Conservation (phyloP, 2,888 invertebrate species). For the Campoletis raptor region DNA sequence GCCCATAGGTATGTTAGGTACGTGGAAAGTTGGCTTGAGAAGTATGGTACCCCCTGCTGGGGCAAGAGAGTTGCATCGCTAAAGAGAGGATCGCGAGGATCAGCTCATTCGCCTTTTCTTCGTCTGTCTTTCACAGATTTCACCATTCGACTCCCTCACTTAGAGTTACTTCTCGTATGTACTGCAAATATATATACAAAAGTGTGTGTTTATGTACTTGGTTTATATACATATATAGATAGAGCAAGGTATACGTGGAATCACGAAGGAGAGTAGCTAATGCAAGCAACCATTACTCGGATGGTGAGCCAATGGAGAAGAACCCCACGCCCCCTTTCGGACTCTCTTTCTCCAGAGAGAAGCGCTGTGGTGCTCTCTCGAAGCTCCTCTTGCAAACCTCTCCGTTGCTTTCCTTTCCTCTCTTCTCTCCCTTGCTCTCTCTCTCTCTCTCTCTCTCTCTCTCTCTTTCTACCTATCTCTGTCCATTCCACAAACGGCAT, state of each 20-base stretch:
- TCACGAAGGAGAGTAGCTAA: slow-evolving; percentile 79
- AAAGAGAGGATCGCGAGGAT: slow-evolving; percentile 43
- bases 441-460: slow-evolving; percentile 29
- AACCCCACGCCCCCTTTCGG: slow-evolving; percentile 84
- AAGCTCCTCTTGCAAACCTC: slow-evolving; percentile 44
- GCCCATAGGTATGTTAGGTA: slow-evolving; percentile 3
- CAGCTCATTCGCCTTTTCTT: slow-evolving; percentile 65
- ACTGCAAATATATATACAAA: slow-evolving; percentile 32
- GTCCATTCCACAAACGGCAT: slow-evolving; percentile 80
- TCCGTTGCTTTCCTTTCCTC: slow-evolving; percentile 30
- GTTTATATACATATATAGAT: slow-evolving; percentile 26
- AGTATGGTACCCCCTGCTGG: slow-evolving; percentile 41
- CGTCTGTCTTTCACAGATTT: slow-evolving; percentile 59
- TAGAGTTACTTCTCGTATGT: slow-evolving; percentile 57
- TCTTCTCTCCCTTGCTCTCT: slow-evolving; percentile 37
- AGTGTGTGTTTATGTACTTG: slow-evolving; percentile 14
- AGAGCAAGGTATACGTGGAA: slow-evolving; percentile 65
- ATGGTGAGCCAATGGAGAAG: slow-evolving; percentile 84
- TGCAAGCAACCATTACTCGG: slow-evolving; percentile 84
- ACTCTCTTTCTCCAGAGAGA: slow-evolving; percentile 71
- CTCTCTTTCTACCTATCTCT: slow-evolving; percentile 40
- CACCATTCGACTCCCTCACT: slow-evolving; percentile 60
- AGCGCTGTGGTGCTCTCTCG: slow-evolving; percentile 39
- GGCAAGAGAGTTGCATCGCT: slow-evolving; percentile 45
- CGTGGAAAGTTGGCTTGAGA: slow-evolving; percentile 25